These are phyloP conservation scores for Struthio camelus DNA, from an alignment of 2,113 vertebrate genomes.

Conservation along the genomic window DNA sequence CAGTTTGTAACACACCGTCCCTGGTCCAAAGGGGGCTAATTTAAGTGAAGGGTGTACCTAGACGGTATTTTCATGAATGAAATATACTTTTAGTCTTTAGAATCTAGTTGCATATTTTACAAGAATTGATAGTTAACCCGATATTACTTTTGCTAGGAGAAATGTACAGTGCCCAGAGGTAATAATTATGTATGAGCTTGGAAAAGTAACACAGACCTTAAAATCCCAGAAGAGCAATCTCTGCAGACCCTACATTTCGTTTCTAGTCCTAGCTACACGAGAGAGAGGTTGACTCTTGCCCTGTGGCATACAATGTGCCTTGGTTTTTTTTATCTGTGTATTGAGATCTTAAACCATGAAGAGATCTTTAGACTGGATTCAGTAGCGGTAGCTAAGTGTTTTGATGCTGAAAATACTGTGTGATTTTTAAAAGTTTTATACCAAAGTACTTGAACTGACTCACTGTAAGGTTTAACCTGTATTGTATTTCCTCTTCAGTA, in stretches of 20 bases:
- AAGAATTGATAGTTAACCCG: not conserved
- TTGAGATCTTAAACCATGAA: not conserved
- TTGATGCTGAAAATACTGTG: not conserved
- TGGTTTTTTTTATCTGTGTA: not conserved
- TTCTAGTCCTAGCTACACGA: not conserved
- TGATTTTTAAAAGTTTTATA: slow-evolving; percentile 9
- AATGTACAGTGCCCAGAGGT: not conserved
- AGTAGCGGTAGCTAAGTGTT: not conserved
- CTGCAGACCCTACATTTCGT: not conserved
- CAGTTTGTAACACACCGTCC: not conserved
- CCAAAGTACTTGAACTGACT: slow-evolving; percentile 11
- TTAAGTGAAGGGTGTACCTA: not conserved
- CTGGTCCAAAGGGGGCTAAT: fast-evolving
- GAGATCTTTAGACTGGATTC: not conserved
- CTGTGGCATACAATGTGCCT: not conserved
- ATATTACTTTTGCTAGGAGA: not conserved
- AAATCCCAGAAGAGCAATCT: not conserved
- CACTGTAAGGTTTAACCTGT: slow-evolving; percentile 9
- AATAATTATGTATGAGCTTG: not conserved
- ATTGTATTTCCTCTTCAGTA: slow-evolving; percentile 1
- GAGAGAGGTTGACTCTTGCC: not conserved
- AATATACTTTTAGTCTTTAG: not conserved
- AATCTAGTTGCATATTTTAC: not conserved
- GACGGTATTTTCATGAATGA: not conserved
- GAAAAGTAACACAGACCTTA: not conserved